A percentile compares a stretch with the other conserved stretches of the same genome.
Evolutionary conservation across 2,888 invertebrate genomes (phyloP).

Genomic region (Priocnemis perturbator): DNA sequence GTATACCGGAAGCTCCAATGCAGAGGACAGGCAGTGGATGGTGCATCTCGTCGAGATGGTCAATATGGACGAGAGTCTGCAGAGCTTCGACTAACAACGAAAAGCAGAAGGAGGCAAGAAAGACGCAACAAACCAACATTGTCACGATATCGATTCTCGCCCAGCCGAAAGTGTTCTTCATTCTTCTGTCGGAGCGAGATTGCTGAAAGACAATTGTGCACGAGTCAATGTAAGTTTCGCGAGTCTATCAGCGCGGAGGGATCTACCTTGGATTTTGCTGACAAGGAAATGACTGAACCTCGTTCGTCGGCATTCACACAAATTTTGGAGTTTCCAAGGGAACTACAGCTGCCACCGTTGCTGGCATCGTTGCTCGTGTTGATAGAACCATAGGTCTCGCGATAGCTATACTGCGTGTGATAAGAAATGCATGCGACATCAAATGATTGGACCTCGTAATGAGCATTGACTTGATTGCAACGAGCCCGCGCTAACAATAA

Average conservation of each 20-base stretch:
- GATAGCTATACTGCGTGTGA: slow-evolving; percentile 65
- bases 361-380: too few relatives aligned
- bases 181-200: slow-evolving; percentile 78
- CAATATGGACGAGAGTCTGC: slow-evolving; percentile 86
- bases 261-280: slow-evolving; percentile 59
- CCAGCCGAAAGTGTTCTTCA: slow-evolving; percentile 95
- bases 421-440: slow-evolving; percentile 1
- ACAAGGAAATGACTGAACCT: slow-evolving; percentile 52
- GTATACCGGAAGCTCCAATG: slow-evolving; percentile 83
- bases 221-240: not conserved
- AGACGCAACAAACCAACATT: slow-evolving; percentile 87
- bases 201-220: slow-evolving; percentile 67
- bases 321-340: slow-evolving; percentile 56
- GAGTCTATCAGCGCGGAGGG: not conserved
- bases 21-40: slow-evolving; percentile 85
- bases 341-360: slow-evolving; percentile 42
- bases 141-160: slow-evolving; percentile 92
- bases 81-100: slow-evolving; percentile 88
- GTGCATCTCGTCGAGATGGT: slow-evolving; percentile 84
- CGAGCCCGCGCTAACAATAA: too few relatives aligned
- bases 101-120: slow-evolving; percentile 89
- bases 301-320: slow-evolving; percentile 57
- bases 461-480: too few relatives aligned
- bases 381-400: slow-evolving; percentile 29
- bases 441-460: not conserved